Percentiles rank a stretch among this genome's conserved stretches.
Conservation (phyloP, 2,797 vertebrate species). For the Myripristis murdjan region DNA sequence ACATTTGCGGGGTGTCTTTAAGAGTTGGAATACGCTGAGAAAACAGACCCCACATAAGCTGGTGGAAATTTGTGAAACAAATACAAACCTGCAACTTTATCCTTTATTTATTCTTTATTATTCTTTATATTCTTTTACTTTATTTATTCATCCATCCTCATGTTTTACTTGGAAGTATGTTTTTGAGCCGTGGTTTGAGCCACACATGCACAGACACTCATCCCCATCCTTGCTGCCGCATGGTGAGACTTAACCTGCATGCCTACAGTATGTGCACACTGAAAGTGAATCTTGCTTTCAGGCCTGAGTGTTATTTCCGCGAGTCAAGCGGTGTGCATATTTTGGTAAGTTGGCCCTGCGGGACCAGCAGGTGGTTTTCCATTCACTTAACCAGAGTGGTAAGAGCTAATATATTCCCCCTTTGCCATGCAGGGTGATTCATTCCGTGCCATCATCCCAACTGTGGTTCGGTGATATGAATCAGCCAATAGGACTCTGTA, state of each 20-base stretch:
- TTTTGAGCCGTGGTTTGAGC: too few relatives aligned
- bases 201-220: not conserved
- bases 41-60: too few relatives aligned
- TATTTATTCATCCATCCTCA: too few relatives aligned
- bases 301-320: not conserved
- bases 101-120: too few relatives aligned
- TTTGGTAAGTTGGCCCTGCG: slow-evolving; percentile 14
- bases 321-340: slow-evolving; percentile 14
- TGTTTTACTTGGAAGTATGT: too few relatives aligned
- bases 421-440: slow-evolving; percentile 61
- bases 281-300: not conserved
- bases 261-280: not conserved
- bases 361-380: slow-evolving; percentile 38
- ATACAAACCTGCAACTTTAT: too few relatives aligned
- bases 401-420: slow-evolving; percentile 52
- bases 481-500: slow-evolving; percentile 75
- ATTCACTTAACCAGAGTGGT: slow-evolving; percentile 54
- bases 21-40: too few relatives aligned
- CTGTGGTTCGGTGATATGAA: slow-evolving; percentile 75
- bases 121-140: too few relatives aligned
- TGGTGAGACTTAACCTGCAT: not conserved
- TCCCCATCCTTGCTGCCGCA: too few relatives aligned
- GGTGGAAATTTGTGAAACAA: too few relatives aligned
- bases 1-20: too few relatives aligned
- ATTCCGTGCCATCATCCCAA: slow-evolving; percentile 65